Conservation (phyloP, 1,140 invertebrate genomes). For the Cotesia chilonis region DNA sequence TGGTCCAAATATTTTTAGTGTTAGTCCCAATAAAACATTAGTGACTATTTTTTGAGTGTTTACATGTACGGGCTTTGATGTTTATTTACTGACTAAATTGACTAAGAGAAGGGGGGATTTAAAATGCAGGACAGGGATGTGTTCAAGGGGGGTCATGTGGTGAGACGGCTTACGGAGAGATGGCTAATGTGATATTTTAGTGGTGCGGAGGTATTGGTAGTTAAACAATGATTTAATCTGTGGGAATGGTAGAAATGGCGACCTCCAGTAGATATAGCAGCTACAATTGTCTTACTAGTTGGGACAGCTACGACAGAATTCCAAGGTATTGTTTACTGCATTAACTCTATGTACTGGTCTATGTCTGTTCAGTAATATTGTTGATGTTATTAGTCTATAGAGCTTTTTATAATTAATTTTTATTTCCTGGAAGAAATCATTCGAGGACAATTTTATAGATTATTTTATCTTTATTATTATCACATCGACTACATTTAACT, state of each 20-base stretch:
- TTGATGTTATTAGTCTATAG: background rate
- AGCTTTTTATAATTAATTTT: too few species aligned
- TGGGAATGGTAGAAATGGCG: slow-evolving; percentile 68
- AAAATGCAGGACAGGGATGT: too few species aligned
- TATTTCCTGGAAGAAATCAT: too few species aligned
- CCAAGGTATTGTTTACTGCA: slow-evolving; percentile 73
- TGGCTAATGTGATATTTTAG: background rate
- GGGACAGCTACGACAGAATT: slow-evolving; percentile 89
- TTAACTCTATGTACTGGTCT: background rate
- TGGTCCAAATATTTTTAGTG: slow-evolving; percentile 37
- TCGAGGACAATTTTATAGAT: too few species aligned
- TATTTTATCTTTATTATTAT: too few species aligned
- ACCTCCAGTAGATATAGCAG: slow-evolving; percentile 82
- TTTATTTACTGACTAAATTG: too few species aligned
- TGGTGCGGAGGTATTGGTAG: slow-evolving; percentile 35
- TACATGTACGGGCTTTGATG: too few species aligned
- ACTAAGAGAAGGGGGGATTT: too few species aligned
- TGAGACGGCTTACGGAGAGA: background rate
- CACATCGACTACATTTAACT: too few species aligned
- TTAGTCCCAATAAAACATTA: slow-evolving; percentile 33
- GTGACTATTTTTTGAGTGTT: slow-evolving; percentile 50
- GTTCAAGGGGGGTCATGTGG: too few species aligned
- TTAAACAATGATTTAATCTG: slow-evolving; percentile 35
- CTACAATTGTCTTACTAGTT: slow-evolving; percentile 86
- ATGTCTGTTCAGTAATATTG: background rate